Base-by-base conservation (phyloP, 2,797 vertebrate species). In the Myotis findleyi region DNA sequence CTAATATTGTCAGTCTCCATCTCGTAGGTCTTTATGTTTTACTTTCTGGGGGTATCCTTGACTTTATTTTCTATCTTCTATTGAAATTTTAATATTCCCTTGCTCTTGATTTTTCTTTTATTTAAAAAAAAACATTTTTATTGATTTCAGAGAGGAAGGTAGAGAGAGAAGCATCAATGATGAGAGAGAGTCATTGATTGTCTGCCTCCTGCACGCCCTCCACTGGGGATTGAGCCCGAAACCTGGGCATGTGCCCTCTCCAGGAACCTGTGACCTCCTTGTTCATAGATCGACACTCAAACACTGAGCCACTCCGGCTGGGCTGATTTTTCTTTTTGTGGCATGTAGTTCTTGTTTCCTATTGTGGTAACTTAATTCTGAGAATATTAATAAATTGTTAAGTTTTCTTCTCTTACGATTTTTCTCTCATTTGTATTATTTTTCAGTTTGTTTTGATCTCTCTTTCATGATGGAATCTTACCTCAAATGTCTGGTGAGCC, bases 381-480 rank as follows among this genome's bases (percentile, higher is more conserved):
- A 77, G 38, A n/a, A 64, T 73, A 41, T 82, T 87, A 89, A 69
- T 84, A 91, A 55, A 64, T 86, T 73, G 14, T 81, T 51, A 49
- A 69, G 2, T 75, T 80, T 92, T 51, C 7, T 92, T 73, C 5
- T 57, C 23, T 53, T 85, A 10, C 64, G 36, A 16, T 30, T 75
- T 89, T 89, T 90, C 3, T 73, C 16, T 62, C 23, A 80, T 69
- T 89, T 33, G 30, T 55, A 55, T 80, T 69, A 33, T 66, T 95
- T 91, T 88, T 64, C 14, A 83, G 57, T 71, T 88, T 62, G 9
- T 84, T 76, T 86, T 81, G 9, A 6, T 91, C 14, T 71, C 47
- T 77, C 44, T 76, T 93, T 85, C 27, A n/a, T 82, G 16, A 81
- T 92, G 82, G 72, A 82, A 80, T 33, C 18, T 87, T 83, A 20